phyloP scores from a whole-genome alignment of 2,888 invertebrate species.

The Ptilodon capucinus region DNA sequence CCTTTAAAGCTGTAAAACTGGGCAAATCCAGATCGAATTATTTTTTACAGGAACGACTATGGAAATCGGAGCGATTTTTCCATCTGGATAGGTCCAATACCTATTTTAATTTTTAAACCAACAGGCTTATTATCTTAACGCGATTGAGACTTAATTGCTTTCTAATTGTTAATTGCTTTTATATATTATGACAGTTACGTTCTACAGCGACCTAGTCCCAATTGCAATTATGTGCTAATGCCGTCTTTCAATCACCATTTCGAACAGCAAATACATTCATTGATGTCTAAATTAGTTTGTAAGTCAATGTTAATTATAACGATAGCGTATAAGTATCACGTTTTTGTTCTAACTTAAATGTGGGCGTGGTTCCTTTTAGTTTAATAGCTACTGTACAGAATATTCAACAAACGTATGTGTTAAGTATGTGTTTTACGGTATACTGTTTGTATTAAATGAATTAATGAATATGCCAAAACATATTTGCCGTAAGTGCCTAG shows the following conservation, averaged over 20 bases:
- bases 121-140: neutral
- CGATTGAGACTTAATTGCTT: neutral
- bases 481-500: constrained; percentile 75
- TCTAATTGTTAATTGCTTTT: too few relatives aligned
- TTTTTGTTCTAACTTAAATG: constrained; percentile 31
- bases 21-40: constrained; percentile 12
- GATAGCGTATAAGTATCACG: constrained; percentile 31
- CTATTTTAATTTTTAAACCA: constrained; percentile 2
- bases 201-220: neutral
- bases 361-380: constrained; percentile 37
- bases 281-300: constrained; percentile 59
- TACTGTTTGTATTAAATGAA: constrained; percentile 24
- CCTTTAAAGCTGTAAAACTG: too few relatives aligned
- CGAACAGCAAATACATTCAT: constrained; percentile 14
- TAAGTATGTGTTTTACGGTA: constrained; percentile 30
- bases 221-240: neutral
- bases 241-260: constrained; percentile 13
- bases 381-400: constrained; percentile 31
- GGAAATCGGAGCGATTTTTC: constrained; percentile 35
- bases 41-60: constrained; percentile 22
- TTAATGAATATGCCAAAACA: constrained; percentile 54
- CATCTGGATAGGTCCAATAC: constrained; percentile 13
- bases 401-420: constrained; percentile 21
- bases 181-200: too few relatives aligned
- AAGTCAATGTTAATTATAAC: constrained; percentile 28